These are phyloP conservation scores for Zingel zingel DNA, from an alignment of 2,113 vertebrate species.

Conservation along the genomic window DNA sequence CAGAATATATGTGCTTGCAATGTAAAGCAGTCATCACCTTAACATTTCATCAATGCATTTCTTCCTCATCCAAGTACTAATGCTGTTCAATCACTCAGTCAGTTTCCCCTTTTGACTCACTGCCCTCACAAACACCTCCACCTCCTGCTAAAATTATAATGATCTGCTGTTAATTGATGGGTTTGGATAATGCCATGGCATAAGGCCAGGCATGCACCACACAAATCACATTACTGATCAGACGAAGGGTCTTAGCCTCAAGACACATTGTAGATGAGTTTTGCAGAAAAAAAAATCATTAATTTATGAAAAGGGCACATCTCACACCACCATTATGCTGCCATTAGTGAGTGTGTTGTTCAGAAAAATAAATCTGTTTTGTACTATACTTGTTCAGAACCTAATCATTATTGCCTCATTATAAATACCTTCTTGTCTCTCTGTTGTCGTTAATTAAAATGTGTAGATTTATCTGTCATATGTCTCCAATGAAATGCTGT, in stretches of 20 bases:
- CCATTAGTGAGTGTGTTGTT: constrained; percentile 44
- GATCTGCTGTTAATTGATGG: constrained; percentile 64
- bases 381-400: neutral
- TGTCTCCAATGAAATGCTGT: neutral
- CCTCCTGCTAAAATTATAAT: constrained; percentile 50
- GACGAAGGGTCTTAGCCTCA: constrained; percentile 46
- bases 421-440: constrained; percentile 20
- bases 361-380: constrained; percentile 30
- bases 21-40: constrained; percentile 9
- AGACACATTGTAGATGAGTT: constrained; percentile 59
- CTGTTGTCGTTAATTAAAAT: constrained; percentile 20
- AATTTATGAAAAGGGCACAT: constrained; percentile 72
- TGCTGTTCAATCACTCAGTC: constrained; percentile 15
- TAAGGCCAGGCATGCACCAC: constrained; percentile 41
- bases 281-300: constrained; percentile 58
- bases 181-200: constrained; percentile 62
- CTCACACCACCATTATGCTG: constrained; percentile 43
- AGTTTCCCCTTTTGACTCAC: constrained; percentile 29
- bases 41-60: constrained; percentile 12
- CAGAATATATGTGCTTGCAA: neutral
- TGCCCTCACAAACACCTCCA: constrained; percentile 46
- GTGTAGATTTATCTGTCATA: constrained; percentile 15
- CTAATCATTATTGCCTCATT: constrained; percentile 16
- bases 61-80: constrained; percentile 31
- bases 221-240: constrained; percentile 65